Conservation (phyloP, 2,888 invertebrate species). For the Dolichopus griseipennis region DNA sequence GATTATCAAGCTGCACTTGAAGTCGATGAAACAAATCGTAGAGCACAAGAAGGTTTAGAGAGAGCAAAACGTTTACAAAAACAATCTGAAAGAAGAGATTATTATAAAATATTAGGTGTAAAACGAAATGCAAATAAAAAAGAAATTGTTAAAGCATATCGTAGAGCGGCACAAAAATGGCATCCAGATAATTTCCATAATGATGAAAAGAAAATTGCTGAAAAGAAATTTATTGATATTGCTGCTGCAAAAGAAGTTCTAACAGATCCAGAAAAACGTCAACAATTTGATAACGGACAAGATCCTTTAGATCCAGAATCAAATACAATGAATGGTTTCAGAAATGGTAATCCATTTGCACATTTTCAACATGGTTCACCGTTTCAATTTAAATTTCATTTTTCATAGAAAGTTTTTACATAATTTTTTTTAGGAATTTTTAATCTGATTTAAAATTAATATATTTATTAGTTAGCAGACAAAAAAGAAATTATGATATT, state of each 20-base stretch:
- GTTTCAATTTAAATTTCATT: conserved; percentile 96
- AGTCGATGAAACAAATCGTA: conserved; percentile 64
- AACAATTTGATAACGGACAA: conserved; percentile 87
- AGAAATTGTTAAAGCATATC: conserved; percentile 91
- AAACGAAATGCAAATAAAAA: conserved; percentile 82
- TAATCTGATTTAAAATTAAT: background rate
- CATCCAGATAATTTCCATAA: conserved; percentile 92
- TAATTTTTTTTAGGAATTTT: background rate
- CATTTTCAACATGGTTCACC: conserved; percentile 78
- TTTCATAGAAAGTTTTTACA: conserved; percentile 54
- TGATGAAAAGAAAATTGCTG: conserved; percentile 86
- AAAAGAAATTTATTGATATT: conserved; percentile 96
- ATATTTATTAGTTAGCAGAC: too few species aligned
- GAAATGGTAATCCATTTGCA: conserved; percentile 66
- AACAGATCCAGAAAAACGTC: conserved; percentile 83
- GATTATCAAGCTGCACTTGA: conserved; percentile 81
- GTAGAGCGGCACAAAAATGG: conserved; percentile 96
- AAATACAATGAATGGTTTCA: conserved; percentile 47
- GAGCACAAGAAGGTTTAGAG: conserved; percentile 82
- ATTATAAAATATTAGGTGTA: conserved; percentile 94
- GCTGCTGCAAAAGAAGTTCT: conserved; percentile 95
- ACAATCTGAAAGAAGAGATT: conserved; percentile 86
- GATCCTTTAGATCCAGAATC: conserved; percentile 97
- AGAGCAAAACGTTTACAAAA: conserved; percentile 88
- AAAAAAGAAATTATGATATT: too few species aligned